Evolutionary conservation across 1,140 invertebrate species (phyloP).

Genomic region (Goniozus legneri): DNA sequence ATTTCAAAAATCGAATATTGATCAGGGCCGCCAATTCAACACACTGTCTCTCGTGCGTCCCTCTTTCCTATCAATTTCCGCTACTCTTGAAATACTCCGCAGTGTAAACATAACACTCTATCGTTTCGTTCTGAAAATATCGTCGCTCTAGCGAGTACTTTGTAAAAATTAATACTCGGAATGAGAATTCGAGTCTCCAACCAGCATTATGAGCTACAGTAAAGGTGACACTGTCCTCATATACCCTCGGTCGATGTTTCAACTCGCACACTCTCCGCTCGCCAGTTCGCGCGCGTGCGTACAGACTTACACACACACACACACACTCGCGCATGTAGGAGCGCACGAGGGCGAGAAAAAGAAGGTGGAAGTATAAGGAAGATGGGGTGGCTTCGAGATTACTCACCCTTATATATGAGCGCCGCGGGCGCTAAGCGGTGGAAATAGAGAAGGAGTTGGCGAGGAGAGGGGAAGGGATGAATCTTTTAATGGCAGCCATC

Average conservation of each 20-base stretch:
- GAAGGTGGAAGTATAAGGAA: slow-evolving; percentile 34
- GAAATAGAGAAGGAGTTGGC: slow-evolving; percentile 1
- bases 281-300: slow-evolving; percentile 9
- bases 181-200: too few species aligned
- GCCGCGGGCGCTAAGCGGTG: slow-evolving; percentile 21
- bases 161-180: too few species aligned
- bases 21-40: slow-evolving; percentile 53
- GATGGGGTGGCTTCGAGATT: slow-evolving; percentile 39
- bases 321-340: slow-evolving; percentile 19
- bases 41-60: slow-evolving; percentile 28
- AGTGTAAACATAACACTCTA: too few species aligned
- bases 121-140: too few species aligned
- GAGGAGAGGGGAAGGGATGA: slow-evolving; percentile 24
- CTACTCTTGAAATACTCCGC: too few species aligned
- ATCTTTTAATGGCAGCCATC: slow-evolving; percentile 48
- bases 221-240: too few species aligned
- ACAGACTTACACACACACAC: slow-evolving; percentile 7
- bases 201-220: too few species aligned
- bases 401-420: slow-evolving; percentile 45
- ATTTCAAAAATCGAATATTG: slow-evolving; percentile 56
- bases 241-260: slow-evolving; percentile 2
- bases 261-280: slow-evolving; percentile 10
- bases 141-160: too few species aligned
- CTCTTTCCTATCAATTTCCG: not conserved
- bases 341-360: slow-evolving; percentile 28